Evolutionary conservation across 2,888 invertebrate genomes (phyloP).

Genomic region (Trachelus tabidus): DNA sequence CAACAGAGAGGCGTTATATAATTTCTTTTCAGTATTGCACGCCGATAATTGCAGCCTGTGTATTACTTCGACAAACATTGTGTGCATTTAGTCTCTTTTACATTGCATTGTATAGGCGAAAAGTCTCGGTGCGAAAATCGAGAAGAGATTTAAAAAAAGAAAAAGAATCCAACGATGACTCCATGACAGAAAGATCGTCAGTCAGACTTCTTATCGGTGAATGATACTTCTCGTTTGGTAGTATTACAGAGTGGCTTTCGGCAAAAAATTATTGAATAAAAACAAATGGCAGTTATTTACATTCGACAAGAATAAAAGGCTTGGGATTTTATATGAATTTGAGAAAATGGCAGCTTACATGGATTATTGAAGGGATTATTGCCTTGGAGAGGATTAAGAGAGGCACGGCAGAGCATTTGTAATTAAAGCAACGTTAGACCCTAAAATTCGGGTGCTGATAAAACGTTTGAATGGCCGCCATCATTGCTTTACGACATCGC

Average conservation of each 20-base stretch:
- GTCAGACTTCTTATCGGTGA: background rate
- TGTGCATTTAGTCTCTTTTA: background rate
- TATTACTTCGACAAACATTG: background rate
- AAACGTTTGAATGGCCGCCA: conserved; percentile 29
- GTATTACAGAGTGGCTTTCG: background rate
- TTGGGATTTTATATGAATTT: background rate
- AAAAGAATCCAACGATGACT: background rate
- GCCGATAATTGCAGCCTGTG: background rate
- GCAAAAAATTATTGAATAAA: background rate
- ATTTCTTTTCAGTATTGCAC: conserved; percentile 37
- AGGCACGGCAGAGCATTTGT: background rate
- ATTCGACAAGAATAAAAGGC: background rate
- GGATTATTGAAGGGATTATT: background rate
- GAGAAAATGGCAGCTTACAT: background rate
- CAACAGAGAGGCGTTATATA: conserved; percentile 29
- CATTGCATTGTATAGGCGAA: background rate
- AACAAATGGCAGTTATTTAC: background rate
- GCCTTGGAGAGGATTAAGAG: background rate
- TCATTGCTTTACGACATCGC: conserved; percentile 38
- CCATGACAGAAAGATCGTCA: background rate
- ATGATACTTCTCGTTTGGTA: background rate
- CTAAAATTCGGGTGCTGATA: conserved; percentile 15
- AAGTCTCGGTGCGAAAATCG: too few relatives aligned
- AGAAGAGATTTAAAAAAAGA: background rate
- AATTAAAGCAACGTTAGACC: background rate